Conservation (phyloP, 1,140 invertebrate species). For the Metaphire vulgaris region DNA sequence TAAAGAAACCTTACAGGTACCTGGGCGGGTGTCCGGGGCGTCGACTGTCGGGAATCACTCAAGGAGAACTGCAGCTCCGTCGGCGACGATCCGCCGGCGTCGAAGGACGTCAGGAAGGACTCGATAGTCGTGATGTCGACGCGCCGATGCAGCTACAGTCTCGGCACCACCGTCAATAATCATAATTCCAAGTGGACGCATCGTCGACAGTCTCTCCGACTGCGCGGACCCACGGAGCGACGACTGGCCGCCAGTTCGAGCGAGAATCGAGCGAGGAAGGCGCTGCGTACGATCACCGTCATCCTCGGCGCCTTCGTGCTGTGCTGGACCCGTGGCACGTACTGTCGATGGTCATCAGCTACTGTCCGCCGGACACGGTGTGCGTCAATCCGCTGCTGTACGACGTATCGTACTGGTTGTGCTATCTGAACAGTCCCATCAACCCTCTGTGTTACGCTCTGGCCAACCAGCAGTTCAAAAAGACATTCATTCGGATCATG, state of each 20-base stretch:
- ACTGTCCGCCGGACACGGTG: slow-evolving; percentile 60
- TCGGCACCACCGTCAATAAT: neutral
- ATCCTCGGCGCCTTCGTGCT: slow-evolving; percentile 93
- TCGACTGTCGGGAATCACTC: neutral
- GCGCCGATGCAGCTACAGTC: neutral
- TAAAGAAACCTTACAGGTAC: neutral
- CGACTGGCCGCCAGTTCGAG: neutral
- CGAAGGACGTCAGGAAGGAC: neutral
- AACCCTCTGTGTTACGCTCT: slow-evolving; percentile 98
- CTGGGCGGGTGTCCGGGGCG: neutral
- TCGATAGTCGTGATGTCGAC: neutral
- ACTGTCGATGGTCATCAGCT: slow-evolving; percentile 83
- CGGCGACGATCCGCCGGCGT: neutral
- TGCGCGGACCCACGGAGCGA: neutral
- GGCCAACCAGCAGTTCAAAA: slow-evolving; percentile 98
- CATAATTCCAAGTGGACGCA: too few species aligned
- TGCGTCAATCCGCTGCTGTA: slow-evolving; percentile 74
- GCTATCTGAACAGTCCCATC: slow-evolving; percentile 90
- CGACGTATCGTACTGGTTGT: slow-evolving; percentile 98
- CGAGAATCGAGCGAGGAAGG: slow-evolving; percentile 95
- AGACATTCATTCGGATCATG: slow-evolving; percentile 67
- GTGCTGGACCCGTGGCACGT: slow-evolving; percentile 99
- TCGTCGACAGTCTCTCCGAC: neutral
- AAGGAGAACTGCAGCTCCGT: neutral
- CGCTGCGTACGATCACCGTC: slow-evolving; percentile 95